These are phyloP conservation scores for Muscidifurax raptorellus DNA, from an alignment of 1,140 invertebrate genomes.

Conservation along the genomic window DNA sequence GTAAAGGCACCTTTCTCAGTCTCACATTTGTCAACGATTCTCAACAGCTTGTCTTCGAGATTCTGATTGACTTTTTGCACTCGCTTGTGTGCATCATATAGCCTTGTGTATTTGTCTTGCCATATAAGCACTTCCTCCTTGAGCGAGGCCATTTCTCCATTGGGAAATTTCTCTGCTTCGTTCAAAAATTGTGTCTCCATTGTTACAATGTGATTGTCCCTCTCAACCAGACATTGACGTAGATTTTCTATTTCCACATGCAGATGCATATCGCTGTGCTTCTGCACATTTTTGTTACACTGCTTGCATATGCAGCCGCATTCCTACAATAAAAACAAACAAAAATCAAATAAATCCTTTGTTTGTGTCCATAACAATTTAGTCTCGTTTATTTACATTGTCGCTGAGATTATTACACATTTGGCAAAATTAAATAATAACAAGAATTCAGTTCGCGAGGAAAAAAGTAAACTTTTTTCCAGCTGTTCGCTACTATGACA, in stretches of 20 bases:
- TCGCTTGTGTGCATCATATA: conserved; percentile 94
- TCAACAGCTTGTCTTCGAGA: conserved; percentile 94
- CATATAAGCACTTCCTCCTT: conserved; percentile 90
- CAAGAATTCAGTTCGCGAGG: not conserved
- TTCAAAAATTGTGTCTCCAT: conserved; percentile 91
- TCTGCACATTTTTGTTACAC: conserved; percentile 70
- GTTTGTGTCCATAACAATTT: no score
- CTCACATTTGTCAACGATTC: conserved; percentile 94
- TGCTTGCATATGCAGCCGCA: conserved; percentile 77
- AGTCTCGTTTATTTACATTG: no score
- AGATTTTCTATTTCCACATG: conserved; percentile 92
- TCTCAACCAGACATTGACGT: conserved; percentile 86
- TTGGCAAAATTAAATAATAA: not conserved
- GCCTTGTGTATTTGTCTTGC: conserved; percentile 92
- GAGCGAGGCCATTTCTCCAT: conserved; percentile 84
- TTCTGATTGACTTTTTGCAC: conserved; percentile 97
- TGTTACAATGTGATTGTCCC: conserved; percentile 87
- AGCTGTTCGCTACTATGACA: not conserved
- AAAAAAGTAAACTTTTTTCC: not conserved
- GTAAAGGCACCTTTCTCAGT: conserved; percentile 91
- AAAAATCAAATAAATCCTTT: conserved; percentile 45
- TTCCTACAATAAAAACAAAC: conserved; percentile 69
- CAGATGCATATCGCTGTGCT: conserved; percentile 81
- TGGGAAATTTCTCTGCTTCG: conserved; percentile 85
- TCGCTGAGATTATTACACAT: not conserved